Percentiles rank a stretch among this genome's conserved stretches.
These are phyloP conservation scores for Saccostrea cuccullata DNA, from an alignment of 1,140 invertebrate species.

Conservation along the genomic window DNA sequence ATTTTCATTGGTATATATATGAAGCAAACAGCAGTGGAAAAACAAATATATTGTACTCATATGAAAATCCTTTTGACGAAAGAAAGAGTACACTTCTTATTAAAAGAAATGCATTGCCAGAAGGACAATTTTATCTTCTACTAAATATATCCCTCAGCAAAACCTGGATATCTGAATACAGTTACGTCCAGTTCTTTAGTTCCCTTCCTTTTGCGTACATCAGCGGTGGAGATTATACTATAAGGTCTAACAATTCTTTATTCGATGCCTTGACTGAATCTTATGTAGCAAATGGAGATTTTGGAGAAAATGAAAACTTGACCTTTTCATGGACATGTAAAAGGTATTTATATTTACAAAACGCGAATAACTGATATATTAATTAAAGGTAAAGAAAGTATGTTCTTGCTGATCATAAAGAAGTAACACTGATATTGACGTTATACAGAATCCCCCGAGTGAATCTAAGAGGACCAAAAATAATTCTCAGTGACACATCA, in stretches of 20 bases:
- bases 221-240: too few species aligned
- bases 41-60: not conserved
- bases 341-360: not conserved
- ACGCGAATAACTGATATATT: too few species aligned
- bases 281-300: not conserved
- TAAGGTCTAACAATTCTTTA: too few species aligned
- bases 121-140: not conserved
- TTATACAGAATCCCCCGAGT: not conserved
- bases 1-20: too few species aligned
- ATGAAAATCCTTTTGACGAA: not conserved
- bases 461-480: not conserved
- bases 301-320: slow-evolving; percentile 16
- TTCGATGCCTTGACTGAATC: not conserved
- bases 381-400: too few species aligned
- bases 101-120: not conserved
- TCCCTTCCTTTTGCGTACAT: too few species aligned
- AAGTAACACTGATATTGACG: not conserved
- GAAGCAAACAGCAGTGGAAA: too few species aligned
- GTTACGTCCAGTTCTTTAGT: too few species aligned
- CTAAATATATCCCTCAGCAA: slow-evolving; percentile 5
- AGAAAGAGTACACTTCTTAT: not conserved
- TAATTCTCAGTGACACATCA: not conserved
- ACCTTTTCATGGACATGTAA: slow-evolving; percentile 10
- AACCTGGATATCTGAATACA: too few species aligned
- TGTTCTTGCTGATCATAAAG: too few species aligned